Base-by-base conservation (phyloP, 1,140 invertebrate genomes). In the Rhagoletis zephyria region DNA sequence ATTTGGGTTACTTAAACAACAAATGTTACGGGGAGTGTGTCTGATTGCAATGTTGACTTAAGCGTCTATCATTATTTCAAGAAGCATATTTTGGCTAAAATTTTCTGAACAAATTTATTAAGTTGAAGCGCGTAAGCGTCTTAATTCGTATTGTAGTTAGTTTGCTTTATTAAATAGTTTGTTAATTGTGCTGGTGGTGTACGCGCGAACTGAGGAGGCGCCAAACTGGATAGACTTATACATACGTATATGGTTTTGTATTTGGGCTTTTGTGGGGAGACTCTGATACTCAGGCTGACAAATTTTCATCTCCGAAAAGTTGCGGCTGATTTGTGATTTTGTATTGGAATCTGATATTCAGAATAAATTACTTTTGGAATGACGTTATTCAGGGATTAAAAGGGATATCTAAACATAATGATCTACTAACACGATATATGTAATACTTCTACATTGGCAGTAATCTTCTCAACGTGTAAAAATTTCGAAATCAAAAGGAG, bases 61-160 rank as follows among this genome's bases (percentile, higher is more conserved):
- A 56, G 30, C 19, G 56, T 59, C 45, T 51, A 7, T 19, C 9
- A 56, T 48, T 81, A 45, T 81, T 81, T 81, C 48, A 30, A 56
- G 19, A 81, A 81, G n/a, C 45, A 56, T 56, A 81, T 81, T 81
- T 81, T 6, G 16, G 7, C 56, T 56, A n/a, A 51, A 81, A 51
- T n/a, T 81, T 81, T 81, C n/a, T 40, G 42, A 81, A 56, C 74
- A 56, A 56, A 3, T 81, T 10, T 30, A 14, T 48, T 56, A 12
- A 19, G 9, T 42, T 74, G 5, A 65, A 65, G 16, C 64, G 30
- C 30, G 10, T 10, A 67, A 67, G 10, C 9, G 7, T 40, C 4
- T 40, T 67, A 30, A 7, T 56, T 56, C 51, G 51, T 56, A 7
- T 56, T 56, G 51, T 56, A 56, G 51, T 56, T 56, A 56, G 51